These are phyloP conservation scores for Actenoides hombroni DNA, from an alignment of 2,113 vertebrate species.

Conservation along the genomic window DNA sequence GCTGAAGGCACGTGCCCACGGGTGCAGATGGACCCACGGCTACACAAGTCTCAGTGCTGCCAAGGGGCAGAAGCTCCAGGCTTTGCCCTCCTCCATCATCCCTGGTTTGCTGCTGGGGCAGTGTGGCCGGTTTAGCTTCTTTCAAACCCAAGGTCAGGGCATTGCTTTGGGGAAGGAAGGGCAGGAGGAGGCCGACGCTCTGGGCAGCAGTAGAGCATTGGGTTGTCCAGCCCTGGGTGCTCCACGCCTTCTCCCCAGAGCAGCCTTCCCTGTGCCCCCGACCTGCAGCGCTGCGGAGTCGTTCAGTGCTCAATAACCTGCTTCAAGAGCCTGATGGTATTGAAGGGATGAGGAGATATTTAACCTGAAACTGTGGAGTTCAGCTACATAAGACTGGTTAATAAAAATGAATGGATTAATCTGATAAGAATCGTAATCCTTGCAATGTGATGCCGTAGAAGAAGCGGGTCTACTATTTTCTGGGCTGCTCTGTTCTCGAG, in stretches of 20 bases:
- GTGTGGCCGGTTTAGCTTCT: background rate
- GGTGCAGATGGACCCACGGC: fast-evolving
- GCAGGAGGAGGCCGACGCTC: fast-evolving
- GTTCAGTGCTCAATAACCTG: fast-evolving
- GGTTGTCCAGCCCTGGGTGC: fast-evolving
- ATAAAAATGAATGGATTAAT: background rate
- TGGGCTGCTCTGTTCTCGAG: background rate
- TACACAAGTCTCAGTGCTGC: fast-evolving
- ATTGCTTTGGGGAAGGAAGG: background rate
- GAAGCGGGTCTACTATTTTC: background rate
- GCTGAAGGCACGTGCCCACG: fast-evolving
- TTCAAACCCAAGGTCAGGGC: fast-evolving
- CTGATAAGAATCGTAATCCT: background rate
- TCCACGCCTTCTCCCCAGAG: fast-evolving
- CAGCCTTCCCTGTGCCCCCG: background rate
- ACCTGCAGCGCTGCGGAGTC: fast-evolving
- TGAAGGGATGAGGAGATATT: background rate
- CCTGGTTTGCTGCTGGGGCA: too few relatives aligned
- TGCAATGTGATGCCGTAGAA: background rate
- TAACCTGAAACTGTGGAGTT: background rate
- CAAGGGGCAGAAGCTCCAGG: fast-evolving
- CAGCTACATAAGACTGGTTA: background rate
- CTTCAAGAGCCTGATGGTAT: background rate
- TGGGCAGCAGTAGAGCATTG: fast-evolving
- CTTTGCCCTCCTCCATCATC: background rate